phyloP scores from a whole-genome alignment of 2,888 invertebrate genomes.

The Xiphydria camelus region DNA sequence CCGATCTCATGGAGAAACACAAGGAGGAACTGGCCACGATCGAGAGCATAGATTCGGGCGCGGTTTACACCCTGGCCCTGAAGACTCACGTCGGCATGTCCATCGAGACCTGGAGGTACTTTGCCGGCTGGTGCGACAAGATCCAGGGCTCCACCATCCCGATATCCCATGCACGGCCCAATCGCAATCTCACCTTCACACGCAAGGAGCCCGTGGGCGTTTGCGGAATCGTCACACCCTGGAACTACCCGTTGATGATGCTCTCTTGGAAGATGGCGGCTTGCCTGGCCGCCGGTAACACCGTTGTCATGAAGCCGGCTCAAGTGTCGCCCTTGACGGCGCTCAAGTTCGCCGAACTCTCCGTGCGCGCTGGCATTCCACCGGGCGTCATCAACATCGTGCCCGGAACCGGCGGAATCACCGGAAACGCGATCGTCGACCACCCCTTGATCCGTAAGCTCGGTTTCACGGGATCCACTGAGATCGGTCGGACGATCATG shows the following conservation, averaged over 20 bases:
- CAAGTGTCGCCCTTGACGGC: conserved; percentile 91
- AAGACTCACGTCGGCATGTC: conserved; percentile 99
- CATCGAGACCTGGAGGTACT: conserved; percentile 95
- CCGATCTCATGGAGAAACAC: conserved; percentile 92
- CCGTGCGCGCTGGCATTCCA: conserved; percentile 89
- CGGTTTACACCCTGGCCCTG: conserved; percentile 93
- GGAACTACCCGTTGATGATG: conserved; percentile 99
- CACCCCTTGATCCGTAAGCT: conserved; percentile 87
- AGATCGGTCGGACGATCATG: conserved; percentile 91
- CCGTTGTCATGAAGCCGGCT: conserved; percentile 94
- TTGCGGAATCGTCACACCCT: conserved; percentile 90
- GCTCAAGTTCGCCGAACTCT: conserved; percentile 91
- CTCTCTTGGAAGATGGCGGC: conserved; percentile 98
- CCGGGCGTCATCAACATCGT: conserved; percentile 93
- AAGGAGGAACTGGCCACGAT: conserved; percentile 95
- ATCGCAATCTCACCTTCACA: conserved; percentile 85
- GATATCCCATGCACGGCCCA: conserved; percentile 89
- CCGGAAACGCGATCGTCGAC: conserved; percentile 85
- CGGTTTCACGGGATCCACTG: conserved; percentile 96
- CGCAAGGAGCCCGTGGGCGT: conserved; percentile 92
- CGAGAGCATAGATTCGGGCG: conserved; percentile 92
- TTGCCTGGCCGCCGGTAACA: conserved; percentile 94
- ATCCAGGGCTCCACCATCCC: conserved; percentile 92
- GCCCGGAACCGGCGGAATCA: conserved; percentile 76
- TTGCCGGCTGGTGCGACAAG: conserved; percentile 97